Evolutionary conservation across 2,113 vertebrate species (phyloP).

Genomic region (Balaeniceps rex): DNA sequence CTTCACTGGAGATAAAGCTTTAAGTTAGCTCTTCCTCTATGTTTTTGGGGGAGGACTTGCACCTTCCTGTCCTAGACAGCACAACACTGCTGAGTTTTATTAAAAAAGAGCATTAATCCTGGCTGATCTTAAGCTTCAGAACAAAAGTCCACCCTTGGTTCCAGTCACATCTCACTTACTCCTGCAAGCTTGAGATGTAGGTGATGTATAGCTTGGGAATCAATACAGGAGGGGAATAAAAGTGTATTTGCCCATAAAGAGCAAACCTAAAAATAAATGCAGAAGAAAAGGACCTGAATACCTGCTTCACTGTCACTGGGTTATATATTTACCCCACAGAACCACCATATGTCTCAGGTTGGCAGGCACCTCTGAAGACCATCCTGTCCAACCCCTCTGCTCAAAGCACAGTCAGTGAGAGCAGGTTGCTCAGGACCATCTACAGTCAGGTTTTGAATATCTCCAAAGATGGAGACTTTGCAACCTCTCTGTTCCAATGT

Average conservation of each 20-base stretch:
- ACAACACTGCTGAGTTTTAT: neutral
- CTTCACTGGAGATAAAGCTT: neutral
- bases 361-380: neutral
- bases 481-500: neutral
- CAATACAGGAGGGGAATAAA: neutral
- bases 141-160: neutral
- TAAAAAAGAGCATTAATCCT: neutral
- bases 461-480: neutral
- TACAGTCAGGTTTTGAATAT: neutral
- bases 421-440: neutral
- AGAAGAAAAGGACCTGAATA: neutral
- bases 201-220: neutral
- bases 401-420: neutral
- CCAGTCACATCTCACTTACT: neutral
- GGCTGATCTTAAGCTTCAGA: neutral
- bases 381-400: neutral
- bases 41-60: neutral
- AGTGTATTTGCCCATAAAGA: neutral
- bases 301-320: neutral
- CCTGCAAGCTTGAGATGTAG: neutral
- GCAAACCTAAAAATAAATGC: neutral
- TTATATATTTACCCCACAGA: neutral
- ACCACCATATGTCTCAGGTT: neutral
- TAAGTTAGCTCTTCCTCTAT: neutral
- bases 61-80: neutral